phyloP scores from a whole-genome alignment of 2,797 vertebrate species.

The Syngnathus acus region DNA sequence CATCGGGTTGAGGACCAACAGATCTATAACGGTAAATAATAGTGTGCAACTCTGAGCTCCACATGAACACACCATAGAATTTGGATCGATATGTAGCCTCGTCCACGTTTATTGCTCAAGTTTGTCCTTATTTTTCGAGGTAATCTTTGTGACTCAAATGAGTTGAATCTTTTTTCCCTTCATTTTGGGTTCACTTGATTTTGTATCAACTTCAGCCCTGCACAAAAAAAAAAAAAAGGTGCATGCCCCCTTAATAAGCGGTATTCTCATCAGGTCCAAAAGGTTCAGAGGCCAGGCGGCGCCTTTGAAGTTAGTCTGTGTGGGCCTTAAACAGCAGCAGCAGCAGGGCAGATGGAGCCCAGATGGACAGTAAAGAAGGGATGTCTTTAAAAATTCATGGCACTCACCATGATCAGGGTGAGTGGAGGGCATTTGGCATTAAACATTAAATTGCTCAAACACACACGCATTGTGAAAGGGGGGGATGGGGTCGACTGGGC shows the following conservation, averaged over 20 bases:
- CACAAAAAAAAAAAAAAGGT: constrained; percentile 3
- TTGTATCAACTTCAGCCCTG: background rate
- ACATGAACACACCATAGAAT: background rate
- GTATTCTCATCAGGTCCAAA: constrained; percentile 46
- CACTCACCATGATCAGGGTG: constrained; percentile 63
- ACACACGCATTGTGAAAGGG: constrained; percentile 22
- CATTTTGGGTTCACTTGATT: background rate
- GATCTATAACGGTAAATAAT: background rate
- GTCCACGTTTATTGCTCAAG: background rate
- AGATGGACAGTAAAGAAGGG: constrained; percentile 75
- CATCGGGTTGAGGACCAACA: background rate
- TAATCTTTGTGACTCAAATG: background rate
- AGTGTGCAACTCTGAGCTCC: background rate
- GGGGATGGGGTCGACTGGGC: constrained; percentile 40
- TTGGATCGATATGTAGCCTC: background rate
- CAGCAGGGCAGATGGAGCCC: constrained; percentile 69
- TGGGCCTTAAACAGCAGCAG: constrained; percentile 60
- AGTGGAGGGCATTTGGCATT: constrained; percentile 67
- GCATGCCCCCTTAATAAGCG: constrained; percentile 34
- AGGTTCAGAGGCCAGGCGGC: constrained; percentile 41
- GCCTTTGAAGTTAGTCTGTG: constrained; percentile 64
- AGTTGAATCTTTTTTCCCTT: background rate
- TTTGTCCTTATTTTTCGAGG: background rate
- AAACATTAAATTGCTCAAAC: constrained; percentile 74
- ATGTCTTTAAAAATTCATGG: constrained; percentile 80